A percentile compares a stretch with the other conserved stretches of the same genome.
phyloP scores from a whole-genome alignment of 2,113 vertebrate genomes.

The Xerus inauris region DNA sequence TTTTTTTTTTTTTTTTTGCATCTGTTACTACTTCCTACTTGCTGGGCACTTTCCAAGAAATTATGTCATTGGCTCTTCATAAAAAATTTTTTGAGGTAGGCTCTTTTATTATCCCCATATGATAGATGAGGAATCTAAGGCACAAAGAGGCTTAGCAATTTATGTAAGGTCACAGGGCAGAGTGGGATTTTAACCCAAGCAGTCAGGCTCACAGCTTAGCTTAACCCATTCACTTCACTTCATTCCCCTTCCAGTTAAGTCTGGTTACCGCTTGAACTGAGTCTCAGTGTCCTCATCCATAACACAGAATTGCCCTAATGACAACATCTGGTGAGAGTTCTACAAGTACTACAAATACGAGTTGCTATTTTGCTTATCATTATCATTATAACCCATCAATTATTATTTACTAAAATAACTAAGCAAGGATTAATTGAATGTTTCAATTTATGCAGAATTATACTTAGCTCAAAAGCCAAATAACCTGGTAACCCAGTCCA shows the following conservation, averaged over 20 bases:
- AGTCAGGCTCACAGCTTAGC: neutral
- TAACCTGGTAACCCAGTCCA: neutral
- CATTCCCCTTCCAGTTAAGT: neutral
- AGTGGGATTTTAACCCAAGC: neutral
- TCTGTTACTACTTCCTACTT: neutral
- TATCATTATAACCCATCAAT: neutral
- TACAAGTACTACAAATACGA: neutral
- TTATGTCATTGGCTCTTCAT: neutral
- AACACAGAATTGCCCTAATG: neutral
- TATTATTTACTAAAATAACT: neutral
- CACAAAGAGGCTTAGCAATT: neutral
- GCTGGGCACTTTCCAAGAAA: neutral
- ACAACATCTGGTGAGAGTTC: neutral
- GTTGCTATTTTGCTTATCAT: neutral
- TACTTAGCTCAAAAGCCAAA: constrained; percentile 38
- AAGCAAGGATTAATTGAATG: neutral
- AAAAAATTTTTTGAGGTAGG: neutral
- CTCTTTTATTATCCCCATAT: neutral
- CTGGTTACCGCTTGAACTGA: neutral
- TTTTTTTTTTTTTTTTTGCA: neutral
- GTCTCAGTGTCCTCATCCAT: neutral
- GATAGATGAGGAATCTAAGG: neutral
- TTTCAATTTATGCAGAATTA: neutral
- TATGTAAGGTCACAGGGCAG: neutral
- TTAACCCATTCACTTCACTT: neutral